Evolutionary conservation across 2,113 vertebrate genomes (phyloP), one percentile per base, ranked within the genome.

Genomic region (Megaceryle maxima): DNA sequence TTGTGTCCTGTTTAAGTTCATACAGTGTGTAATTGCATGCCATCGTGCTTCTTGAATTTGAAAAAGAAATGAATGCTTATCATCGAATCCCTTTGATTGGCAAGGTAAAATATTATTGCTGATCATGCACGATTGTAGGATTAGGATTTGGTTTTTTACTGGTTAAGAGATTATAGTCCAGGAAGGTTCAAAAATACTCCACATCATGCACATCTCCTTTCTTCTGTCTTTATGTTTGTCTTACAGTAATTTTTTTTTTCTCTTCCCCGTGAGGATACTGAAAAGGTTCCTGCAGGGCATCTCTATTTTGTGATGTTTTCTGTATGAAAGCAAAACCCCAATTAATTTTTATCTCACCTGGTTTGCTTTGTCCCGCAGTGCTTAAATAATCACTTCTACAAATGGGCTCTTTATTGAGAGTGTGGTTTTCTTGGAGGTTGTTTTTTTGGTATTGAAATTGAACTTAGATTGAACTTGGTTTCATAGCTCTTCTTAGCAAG

Each of bases 141-240:
- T 77, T 88, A 64, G 22, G 20, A 64, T 87, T 82, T 50, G 5
- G 83, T 93, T 93, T 80, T 57, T 64, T 79, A 26, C 29, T 53
- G 29, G 6, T 82, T 75, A 75, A 80, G 57, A 68, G 74, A 39
- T 68, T 75, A 26, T 78, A 43, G 39, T 46, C 48, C 87, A 63
- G 44, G 85, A 91, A 73, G 44, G 29, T 55, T 55, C 53, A 73
- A 66, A 56, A 48, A 62, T 51, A 26, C 7, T 17, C 41, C 7
- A 6, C 3, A 5, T 43, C 0, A 0, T 69, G n/a, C 16, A n/a
- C 31, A 24, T 91, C 41, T 72, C 7, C 66, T 72, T 76, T 59
- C 28, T 59, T 67, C 48, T 67, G 33, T 63, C 28, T 68, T 57
- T 57, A 15, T 46, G 16, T 72, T 72, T 62, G 33, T 37, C 5